Conservation (phyloP, 2,888 invertebrate genomes). For the Diadegma fenestrale region DNA sequence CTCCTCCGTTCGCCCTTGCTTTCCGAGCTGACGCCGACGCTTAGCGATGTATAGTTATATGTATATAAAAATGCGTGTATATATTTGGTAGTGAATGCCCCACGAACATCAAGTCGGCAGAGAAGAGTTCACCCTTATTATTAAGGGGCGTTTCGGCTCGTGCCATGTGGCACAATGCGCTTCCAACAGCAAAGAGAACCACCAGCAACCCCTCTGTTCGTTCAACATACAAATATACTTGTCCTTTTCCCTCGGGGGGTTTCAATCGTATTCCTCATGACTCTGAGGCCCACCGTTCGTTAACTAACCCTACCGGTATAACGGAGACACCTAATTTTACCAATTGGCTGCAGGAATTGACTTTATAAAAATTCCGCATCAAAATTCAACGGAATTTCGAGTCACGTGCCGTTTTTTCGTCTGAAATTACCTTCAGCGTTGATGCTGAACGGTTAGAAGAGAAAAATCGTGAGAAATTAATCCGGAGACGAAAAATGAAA, state of each 20-base stretch:
- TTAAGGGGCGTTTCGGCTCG: constrained; percentile 76
- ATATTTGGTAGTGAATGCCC: constrained; percentile 58
- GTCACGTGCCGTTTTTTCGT: background rate
- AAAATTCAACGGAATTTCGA: background rate
- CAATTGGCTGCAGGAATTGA: background rate
- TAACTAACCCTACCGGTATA: constrained; percentile 14
- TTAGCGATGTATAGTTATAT: constrained; percentile 26
- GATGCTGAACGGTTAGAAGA: background rate
- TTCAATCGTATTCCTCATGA: constrained; percentile 1
- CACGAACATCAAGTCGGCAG: constrained; percentile 64
- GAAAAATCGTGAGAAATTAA: background rate
- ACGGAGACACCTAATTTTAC: constrained; percentile 29
- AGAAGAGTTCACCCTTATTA: constrained; percentile 70
- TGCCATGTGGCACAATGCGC: constrained; percentile 79
- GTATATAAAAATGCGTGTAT: constrained; percentile 33
- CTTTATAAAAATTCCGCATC: background rate
- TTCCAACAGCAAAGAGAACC: constrained; percentile 38
- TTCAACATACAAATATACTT: constrained; percentile 31
- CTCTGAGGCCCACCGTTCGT: constrained; percentile 7
- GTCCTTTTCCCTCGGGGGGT: background rate
- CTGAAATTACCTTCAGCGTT: background rate
- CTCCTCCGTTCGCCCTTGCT: constrained; percentile 66
- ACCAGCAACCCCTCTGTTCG: constrained; percentile 38
- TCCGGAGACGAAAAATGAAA: background rate
- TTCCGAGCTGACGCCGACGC: constrained; percentile 48